Evolutionary conservation across 2,113 vertebrate genomes (phyloP).

Genomic region (Lethenteron reissneri): DNA sequence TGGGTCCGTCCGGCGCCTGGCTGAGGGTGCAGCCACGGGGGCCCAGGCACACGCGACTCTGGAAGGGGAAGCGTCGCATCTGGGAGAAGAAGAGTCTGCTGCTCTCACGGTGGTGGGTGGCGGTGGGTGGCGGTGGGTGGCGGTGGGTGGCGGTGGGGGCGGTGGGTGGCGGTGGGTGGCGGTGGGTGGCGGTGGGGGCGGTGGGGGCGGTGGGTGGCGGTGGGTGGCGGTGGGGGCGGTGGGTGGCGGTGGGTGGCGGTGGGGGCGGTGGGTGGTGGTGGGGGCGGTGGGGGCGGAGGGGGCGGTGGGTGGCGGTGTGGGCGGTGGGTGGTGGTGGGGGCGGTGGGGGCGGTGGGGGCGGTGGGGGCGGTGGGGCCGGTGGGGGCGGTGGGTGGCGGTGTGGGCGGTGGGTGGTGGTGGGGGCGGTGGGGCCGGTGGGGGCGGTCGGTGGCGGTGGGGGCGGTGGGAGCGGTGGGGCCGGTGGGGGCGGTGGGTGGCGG

Average conservation of each 20-base stretch:
- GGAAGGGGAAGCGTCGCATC: conserved; percentile 49
- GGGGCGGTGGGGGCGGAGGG: not conserved
- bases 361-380: not conserved
- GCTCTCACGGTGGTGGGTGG: conserved; percentile 11
- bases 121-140: not conserved
- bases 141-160: not conserved
- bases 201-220: not conserved
- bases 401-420: not conserved
- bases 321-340: not conserved
- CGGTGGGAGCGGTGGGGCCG: not conserved
- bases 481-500: not conserved
- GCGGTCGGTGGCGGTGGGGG: not conserved
- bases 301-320: not conserved
- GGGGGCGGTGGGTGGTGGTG: not conserved
- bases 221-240: not conserved
- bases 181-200: not conserved
- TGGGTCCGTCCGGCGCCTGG: conserved; percentile 48
- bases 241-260: not conserved
- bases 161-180: not conserved
- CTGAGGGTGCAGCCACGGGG: conserved; percentile 57
- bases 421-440: not conserved
- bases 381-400: not conserved
- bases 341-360: not conserved
- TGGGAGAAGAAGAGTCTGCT: conserved; percentile 78
- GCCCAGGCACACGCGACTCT: conserved; percentile 48